These are phyloP conservation scores for Hyposoter dolosus DNA, from an alignment of 2,888 invertebrate species.

Conservation along the genomic window DNA sequence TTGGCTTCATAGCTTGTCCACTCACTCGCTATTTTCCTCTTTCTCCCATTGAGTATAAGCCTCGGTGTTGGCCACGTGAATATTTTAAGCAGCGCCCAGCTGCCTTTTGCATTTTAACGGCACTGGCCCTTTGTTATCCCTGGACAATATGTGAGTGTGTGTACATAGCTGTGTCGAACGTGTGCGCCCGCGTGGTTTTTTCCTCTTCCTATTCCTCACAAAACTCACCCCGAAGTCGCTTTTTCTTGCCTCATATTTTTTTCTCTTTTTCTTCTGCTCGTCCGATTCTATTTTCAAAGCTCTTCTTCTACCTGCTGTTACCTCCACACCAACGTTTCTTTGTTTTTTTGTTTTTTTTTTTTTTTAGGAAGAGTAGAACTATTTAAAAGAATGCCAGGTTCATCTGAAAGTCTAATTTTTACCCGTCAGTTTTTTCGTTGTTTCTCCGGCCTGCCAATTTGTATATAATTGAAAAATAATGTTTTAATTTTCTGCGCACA, in stretches of 20 bases:
- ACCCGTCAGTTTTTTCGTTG: neutral
- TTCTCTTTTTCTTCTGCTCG: neutral
- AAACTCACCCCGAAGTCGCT: slow-evolving; percentile 16
- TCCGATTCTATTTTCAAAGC: slow-evolving; percentile 23
- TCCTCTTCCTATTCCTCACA: slow-evolving; percentile 27
- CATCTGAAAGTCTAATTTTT: neutral
- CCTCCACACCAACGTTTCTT: neutral
- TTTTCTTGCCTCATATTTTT: slow-evolving; percentile 40
- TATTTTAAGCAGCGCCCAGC: slow-evolving; percentile 75
- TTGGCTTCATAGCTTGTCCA: slow-evolving; percentile 7
- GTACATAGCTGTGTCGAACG: neutral
- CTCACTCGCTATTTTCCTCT: slow-evolving; percentile 41
- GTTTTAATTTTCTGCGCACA: neutral
- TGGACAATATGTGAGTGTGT: slow-evolving; percentile 34
- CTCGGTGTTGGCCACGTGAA: slow-evolving; percentile 69
- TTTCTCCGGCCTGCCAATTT: neutral
- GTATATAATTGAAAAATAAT: neutral
- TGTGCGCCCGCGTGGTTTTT: neutral
- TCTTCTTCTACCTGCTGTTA: slow-evolving; percentile 8
- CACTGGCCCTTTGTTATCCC: slow-evolving; percentile 64
- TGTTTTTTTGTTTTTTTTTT: slow-evolving; percentile 6
- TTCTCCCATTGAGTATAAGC: slow-evolving; percentile 26
- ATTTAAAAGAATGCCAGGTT: neutral
- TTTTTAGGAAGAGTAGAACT: neutral
- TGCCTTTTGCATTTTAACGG: slow-evolving; percentile 70